Base-by-base conservation (phyloP, 2,888 invertebrate genomes). In the Dicranocentrus wangi region DNA sequence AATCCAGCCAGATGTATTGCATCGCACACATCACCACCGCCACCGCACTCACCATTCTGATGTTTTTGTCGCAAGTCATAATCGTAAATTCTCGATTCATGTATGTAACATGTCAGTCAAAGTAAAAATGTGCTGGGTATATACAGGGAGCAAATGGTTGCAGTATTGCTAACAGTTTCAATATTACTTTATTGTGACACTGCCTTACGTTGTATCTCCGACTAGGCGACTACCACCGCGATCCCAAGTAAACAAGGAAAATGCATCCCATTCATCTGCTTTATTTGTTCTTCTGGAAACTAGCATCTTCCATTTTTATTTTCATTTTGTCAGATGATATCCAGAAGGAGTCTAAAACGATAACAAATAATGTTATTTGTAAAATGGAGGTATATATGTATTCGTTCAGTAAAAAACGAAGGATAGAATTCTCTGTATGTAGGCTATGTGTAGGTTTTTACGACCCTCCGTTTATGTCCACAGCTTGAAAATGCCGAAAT, bases 21-120 rank as follows among this genome's bases (percentile, higher is more conserved):
- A n/a, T n/a, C n/a, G n/a, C n/a, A n/a, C n/a, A n/a, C n/a, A n/a
- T n/a, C n/a, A n/a, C n/a, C n/a, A n/a, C n/a, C n/a, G n/a, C n/a
- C n/a, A n/a, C n/a, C n/a, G n/a, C n/a, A n/a, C n/a, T n/a, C n/a
- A n/a, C n/a, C n/a, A n/a, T n/a, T n/a, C n/a, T 39, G 39, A 13
- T 8, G 19, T 58, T 60, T 58, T 60, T 71, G 71, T 71, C 71
- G 23, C 55, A 72, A 71, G 17, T 71, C 58, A 72, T 55, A 63
- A 73, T 65, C 73, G 65, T 73, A 73, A 73, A 63, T 63, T 32
- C 28, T 21, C 63, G 51, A 51, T 63, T 72, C 73, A 73, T 73
- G 53, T 23, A 32, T 65, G 63, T 65, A 63, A 17, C 60, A 28
- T 73, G 73, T 73, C 73, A 53, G 65, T 73, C 73, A 73, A 39